A percentile compares a stretch with the other conserved stretches of the same genome.
Evolutionary conservation across 2,888 invertebrate genomes (phyloP).

Genomic region (Temnothorax rugatulus): DNA sequence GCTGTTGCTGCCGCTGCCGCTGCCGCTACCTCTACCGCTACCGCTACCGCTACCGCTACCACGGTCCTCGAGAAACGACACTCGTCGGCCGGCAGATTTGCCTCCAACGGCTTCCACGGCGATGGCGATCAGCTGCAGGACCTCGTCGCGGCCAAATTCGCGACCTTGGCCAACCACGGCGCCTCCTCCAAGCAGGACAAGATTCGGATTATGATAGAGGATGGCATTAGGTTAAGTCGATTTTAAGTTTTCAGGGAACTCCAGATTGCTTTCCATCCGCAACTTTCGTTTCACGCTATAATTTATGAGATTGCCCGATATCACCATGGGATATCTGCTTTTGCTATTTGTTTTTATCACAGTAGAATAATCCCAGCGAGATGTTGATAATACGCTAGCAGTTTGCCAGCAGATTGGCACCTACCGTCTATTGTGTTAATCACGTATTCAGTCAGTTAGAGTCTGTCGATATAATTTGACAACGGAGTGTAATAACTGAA

Average conservation of each 20-base stretch:
- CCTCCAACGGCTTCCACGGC: slow-evolving; percentile 82
- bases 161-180: slow-evolving; percentile 76
- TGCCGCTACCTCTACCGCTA: no score
- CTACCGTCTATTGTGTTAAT: neutral
- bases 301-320: neutral
- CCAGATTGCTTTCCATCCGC: neutral
- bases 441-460: neutral
- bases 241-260: neutral
- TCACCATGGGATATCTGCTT: neutral
- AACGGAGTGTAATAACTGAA: neutral
- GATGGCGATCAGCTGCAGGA: slow-evolving; percentile 82
- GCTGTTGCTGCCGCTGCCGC: slow-evolving; percentile 45
- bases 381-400: neutral
- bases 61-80: slow-evolving; percentile 30
- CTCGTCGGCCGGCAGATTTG: slow-evolving; percentile 65
- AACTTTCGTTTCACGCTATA: neutral
- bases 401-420: neutral
- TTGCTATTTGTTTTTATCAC: neutral
- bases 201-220: slow-evolving; percentile 90
- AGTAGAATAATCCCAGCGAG: neutral
- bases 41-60: slow-evolving; percentile 52
- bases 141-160: slow-evolving; percentile 81
- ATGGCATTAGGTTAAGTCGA: slow-evolving; percentile 88
- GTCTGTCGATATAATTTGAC: neutral
- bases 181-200: slow-evolving; percentile 82